phyloP scores from a whole-genome alignment of 64 coral and sea anemone species.

The Montipora efflorescens region DNA sequence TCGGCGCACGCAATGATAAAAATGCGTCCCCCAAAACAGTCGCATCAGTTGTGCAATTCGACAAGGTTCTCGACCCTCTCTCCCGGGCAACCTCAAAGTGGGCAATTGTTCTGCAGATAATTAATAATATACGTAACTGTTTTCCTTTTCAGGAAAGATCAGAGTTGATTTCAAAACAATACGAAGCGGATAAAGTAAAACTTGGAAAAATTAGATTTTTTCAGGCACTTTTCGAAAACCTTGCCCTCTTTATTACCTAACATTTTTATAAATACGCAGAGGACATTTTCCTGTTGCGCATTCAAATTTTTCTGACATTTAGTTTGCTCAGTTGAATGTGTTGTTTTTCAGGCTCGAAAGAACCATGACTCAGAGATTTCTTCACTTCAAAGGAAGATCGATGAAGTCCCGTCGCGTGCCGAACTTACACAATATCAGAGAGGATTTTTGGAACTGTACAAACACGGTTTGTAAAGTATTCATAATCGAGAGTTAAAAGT shows the following conservation, averaged over 20 bases:
- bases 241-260: background rate
- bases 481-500: background rate
- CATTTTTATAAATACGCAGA: background rate
- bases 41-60: too few species aligned
- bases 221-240: slow-evolving; percentile 57
- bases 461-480: slow-evolving; percentile 74
- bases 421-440: slow-evolving; percentile 98
- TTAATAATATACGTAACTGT: too few species aligned
- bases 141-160: too few species aligned
- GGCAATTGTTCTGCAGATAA: too few species aligned
- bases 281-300: background rate
- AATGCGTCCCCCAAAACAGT: too few species aligned
- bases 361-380: slow-evolving; percentile 98
- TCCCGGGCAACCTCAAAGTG: too few species aligned
- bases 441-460: slow-evolving; percentile 96
- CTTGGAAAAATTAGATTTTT: slow-evolving; percentile 93
- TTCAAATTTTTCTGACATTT: background rate
- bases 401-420: slow-evolving; percentile 96
- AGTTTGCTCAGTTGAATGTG: background rate
- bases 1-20: too few species aligned
- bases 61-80: too few species aligned
- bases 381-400: slow-evolving; percentile 92
- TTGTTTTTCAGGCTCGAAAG: slow-evolving; percentile 83
- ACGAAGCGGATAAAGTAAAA: slow-evolving; percentile 6
- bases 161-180: too few species aligned